Base-by-base conservation (phyloP, 64 coral and sea anemone genomes). In the Acropora yongei region DNA sequence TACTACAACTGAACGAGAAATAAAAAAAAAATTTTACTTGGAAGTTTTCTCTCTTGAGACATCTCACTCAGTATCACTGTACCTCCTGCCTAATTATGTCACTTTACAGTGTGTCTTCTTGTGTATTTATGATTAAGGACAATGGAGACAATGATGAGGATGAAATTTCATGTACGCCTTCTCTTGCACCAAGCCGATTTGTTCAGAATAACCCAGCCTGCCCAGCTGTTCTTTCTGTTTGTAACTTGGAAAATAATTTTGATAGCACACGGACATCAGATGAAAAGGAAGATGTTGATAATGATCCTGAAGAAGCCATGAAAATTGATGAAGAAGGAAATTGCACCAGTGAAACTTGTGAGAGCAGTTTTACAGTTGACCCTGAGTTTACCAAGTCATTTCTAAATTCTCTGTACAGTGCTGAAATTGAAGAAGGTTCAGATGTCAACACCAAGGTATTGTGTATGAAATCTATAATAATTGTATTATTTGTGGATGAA, bases 111-210 rank as follows among this genome's bases (percentile, higher is more conserved):
- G 30, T 30, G 30, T 30, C 30, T 30, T 30, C 30, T 30, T 30
- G 30, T 30, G 30, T 55, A 55, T 66, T 58, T 5, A 3, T 66
- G 61, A 20, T 90, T 6, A 63, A 95, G 94, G 85, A 85, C 58
- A 77, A 77, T 11, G 57, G 66, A 82, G 76, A 75, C 30, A 30
- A 30, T 58, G 82, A 86, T 19, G 93, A 95, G 63, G 93, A 88
- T 44, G 89, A 91, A 57, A 95, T 95, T 43, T 87, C 89, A 9
- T 95, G 94, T 49, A 95, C 94, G 1, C 94, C 94, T 79, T 89
- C 94, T 48, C 94, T 95, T 82, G 94, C 83, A 80, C 94, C 94
- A 60, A 95, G 94, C 51, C 79, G 82, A 53, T 76, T 95, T 44
- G 94, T 86, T 50, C 61, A 93, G 45, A 72, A 89, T 16, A 47